Evolutionary conservation across 2,888 invertebrate genomes (phyloP).

Genomic region (Tribolium freemani): DNA sequence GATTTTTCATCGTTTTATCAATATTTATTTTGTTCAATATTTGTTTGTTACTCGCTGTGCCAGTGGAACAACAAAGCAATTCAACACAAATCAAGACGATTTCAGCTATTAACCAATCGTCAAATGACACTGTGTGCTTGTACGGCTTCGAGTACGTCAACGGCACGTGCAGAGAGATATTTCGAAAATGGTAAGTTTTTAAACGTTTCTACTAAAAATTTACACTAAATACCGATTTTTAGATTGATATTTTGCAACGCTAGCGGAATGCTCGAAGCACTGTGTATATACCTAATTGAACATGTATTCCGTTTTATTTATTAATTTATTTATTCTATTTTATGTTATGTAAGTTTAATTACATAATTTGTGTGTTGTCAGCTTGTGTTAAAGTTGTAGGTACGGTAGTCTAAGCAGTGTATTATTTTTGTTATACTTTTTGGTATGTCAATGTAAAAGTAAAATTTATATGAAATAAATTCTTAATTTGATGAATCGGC

Average conservation of each 20-base stretch:
- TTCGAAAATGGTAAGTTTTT: slow-evolving; percentile 45
- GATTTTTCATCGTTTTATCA: slow-evolving; percentile 38
- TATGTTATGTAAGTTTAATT: slow-evolving; percentile 36
- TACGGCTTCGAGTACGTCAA: slow-evolving; percentile 53
- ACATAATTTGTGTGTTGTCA: slow-evolving; percentile 23
- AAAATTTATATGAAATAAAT: background rate
- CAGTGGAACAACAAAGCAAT: slow-evolving; percentile 34
- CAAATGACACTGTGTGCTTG: slow-evolving; percentile 45
- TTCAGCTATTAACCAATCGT: slow-evolving; percentile 28
- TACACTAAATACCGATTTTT: background rate
- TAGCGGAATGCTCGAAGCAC: background rate
- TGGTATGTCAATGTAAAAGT: background rate
- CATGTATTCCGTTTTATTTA: slow-evolving; percentile 40
- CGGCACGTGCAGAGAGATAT: slow-evolving; percentile 52
- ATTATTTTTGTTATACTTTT: background rate
- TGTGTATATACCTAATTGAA: slow-evolving; percentile 21
- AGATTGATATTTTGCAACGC: background rate
- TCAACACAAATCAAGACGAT: slow-evolving; percentile 28
- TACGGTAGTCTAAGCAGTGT: background rate
- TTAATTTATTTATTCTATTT: slow-evolving; percentile 43
- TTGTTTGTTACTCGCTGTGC: slow-evolving; percentile 38
- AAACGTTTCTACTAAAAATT: background rate
- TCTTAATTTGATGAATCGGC: background rate
- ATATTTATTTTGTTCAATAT: slow-evolving; percentile 38
- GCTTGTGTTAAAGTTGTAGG: background rate